These are phyloP conservation scores for Dicycla oo DNA, from an alignment of 2,888 invertebrate species.

Conservation along the genomic window DNA sequence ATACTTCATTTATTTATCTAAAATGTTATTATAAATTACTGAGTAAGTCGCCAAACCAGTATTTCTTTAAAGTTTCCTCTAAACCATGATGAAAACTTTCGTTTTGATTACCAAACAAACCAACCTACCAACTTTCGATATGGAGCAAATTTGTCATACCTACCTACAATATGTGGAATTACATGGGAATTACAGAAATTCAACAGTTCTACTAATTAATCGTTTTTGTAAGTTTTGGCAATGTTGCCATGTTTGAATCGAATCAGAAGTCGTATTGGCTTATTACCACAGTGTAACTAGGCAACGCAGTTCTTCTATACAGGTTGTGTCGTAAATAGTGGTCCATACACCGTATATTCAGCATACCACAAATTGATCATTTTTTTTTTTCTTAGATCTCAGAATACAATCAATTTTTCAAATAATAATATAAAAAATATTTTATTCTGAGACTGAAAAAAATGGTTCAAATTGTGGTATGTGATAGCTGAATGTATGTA, in stretches of 20 bases:
- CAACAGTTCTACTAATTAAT: not conserved
- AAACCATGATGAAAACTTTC: conserved; percentile 27
- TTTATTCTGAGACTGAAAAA: too few species aligned
- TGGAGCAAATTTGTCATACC: not conserved
- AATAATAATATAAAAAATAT: too few species aligned
- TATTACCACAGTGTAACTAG: conserved; percentile 5
- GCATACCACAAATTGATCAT: too few species aligned
- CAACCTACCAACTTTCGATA: not conserved
- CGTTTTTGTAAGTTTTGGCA: not conserved
- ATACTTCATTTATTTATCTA: conserved; percentile 11
- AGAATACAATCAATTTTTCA: too few species aligned
- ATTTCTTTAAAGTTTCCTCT: conserved; percentile 48
- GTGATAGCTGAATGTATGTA: too few species aligned
- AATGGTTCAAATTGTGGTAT: too few species aligned
- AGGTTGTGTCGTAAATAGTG: too few species aligned
- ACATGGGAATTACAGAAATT: not conserved
- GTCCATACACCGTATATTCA: too few species aligned
- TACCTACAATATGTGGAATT: not conserved
- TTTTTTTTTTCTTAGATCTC: too few species aligned
- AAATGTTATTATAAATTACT: not conserved
- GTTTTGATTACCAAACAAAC: not conserved
- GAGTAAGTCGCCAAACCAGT: conserved; percentile 62
- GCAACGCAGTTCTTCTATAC: not conserved
- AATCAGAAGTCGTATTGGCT: not conserved
- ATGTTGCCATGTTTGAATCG: not conserved